These are phyloP conservation scores for Nasua narica DNA, from an alignment of 2,797 vertebrate species.

Conservation along the genomic window DNA sequence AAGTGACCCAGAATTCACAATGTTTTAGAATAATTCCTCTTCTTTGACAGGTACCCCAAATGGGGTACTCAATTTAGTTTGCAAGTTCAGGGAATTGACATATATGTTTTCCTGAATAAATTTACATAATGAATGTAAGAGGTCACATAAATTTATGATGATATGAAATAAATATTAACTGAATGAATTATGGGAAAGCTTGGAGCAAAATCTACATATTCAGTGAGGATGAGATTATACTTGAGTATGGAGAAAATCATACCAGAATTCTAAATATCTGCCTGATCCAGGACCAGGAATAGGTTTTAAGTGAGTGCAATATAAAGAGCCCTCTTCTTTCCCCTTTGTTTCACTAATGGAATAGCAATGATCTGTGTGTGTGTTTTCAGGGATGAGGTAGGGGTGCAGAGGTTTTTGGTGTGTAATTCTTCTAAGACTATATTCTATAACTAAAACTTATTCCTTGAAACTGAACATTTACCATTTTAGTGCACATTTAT, in stretches of 20 bases:
- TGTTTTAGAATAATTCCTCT: background rate
- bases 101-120: background rate
- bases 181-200: background rate
- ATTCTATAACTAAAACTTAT: background rate
- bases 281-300: background rate
- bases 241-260: background rate
- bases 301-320: background rate
- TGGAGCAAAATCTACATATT: slow-evolving; percentile 8
- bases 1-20: background rate
- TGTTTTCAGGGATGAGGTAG: background rate
- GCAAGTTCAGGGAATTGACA: background rate
- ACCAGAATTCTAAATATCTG: background rate
- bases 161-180: slow-evolving; percentile 41
- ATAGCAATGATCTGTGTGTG: background rate
- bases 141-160: background rate
- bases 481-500: background rate
- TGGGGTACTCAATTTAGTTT: background rate
- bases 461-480: background rate
- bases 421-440: background rate
- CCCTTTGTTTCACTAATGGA: background rate
- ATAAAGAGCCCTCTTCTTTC: background rate
- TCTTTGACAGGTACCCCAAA: background rate
- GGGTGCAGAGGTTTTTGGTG: background rate
- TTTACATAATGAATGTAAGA: background rate
- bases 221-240: background rate